Base-by-base conservation (phyloP, 2,797 vertebrate genomes). In the Chiroxiphia lanceolata region DNA sequence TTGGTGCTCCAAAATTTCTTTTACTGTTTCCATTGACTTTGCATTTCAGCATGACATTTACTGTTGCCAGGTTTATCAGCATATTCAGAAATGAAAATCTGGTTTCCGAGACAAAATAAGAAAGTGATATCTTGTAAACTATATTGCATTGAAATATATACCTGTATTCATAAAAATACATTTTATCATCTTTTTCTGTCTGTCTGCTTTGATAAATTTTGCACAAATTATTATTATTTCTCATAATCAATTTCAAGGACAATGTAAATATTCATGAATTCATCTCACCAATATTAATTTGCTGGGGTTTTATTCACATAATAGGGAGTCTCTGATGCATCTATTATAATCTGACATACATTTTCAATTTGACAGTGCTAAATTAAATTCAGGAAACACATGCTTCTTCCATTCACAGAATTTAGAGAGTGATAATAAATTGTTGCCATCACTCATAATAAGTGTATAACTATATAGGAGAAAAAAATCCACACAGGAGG, bases 211-310 rank as follows among this genome's bases (percentile, higher is more conserved):
- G 92, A 96, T 91, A 91, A 90, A 94, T 93, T 72, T 90, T 87
- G 56, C 44, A 81, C 26, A 93, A 94, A 96, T 95, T 1, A 89
- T 89, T 87, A 68, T 71, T 96, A 96, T 88, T 88, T 72, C 44
- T 87, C 27, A 34, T 90, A 91, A 93, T 91, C 71, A 89, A 15
- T 95, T 96, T 95, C 75, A 96, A 94, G 38, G 57, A 61, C 26
- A 90, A 56, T 76, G 89, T 87, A 95, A 96, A 95, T 95, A 96
- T 95, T 95, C 83, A 93, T 93, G 29, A 91, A 83, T 77, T 83
- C 59, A 47, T 74, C 69, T 67, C 72, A 89, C 33, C n/a, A 64
- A n/a, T 95, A 93, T 94, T 93, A 93, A 96, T 96, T 93, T 95
- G 4, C 69, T 91, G n/a, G 31, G 14, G 1, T 54, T 94, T 97